phyloP scores from a whole-genome alignment of 1,140 invertebrate genomes.

The Aphaenogaster rudis region DNA sequence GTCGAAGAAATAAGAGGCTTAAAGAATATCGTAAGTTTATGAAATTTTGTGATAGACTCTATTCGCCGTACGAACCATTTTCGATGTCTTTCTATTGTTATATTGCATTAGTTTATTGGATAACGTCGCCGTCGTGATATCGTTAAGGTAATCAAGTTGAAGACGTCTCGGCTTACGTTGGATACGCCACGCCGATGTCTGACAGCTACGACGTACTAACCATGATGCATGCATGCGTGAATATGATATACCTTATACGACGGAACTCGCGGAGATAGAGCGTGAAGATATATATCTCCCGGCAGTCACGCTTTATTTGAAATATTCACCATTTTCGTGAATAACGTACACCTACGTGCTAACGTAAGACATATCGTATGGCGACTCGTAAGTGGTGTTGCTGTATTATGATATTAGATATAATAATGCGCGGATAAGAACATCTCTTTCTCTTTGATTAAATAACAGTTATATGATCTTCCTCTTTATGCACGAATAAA shows the following conservation, averaged over 20 bases:
- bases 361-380: slow-evolving; percentile 71
- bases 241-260: slow-evolving; percentile 73
- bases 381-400: slow-evolving; percentile 65
- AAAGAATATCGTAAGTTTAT: neutral
- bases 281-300: slow-evolving; percentile 68
- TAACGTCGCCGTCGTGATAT: slow-evolving; percentile 28
- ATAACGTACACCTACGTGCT: slow-evolving; percentile 67
- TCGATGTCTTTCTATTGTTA: slow-evolving; percentile 19
- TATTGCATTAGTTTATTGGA: slow-evolving; percentile 50
- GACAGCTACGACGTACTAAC: slow-evolving; percentile 67
- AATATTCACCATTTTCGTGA: slow-evolving; percentile 78
- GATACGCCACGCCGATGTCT: slow-evolving; percentile 56
- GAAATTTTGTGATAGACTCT: neutral
- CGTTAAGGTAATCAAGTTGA: slow-evolving; percentile 54
- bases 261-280: slow-evolving; percentile 67
- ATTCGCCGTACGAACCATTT: neutral
- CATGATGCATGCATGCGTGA: slow-evolving; percentile 73
- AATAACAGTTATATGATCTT: neutral
- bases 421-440: slow-evolving; percentile 22
- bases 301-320: slow-evolving; percentile 73
- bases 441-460: slow-evolving; percentile 5
- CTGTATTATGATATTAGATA: slow-evolving; percentile 69
- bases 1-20: neutral
- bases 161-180: slow-evolving; percentile 39
- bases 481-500: neutral